These are phyloP conservation scores for Raillietiella orientalis DNA, from an alignment of 2,888 invertebrate species.

Conservation along the genomic window DNA sequence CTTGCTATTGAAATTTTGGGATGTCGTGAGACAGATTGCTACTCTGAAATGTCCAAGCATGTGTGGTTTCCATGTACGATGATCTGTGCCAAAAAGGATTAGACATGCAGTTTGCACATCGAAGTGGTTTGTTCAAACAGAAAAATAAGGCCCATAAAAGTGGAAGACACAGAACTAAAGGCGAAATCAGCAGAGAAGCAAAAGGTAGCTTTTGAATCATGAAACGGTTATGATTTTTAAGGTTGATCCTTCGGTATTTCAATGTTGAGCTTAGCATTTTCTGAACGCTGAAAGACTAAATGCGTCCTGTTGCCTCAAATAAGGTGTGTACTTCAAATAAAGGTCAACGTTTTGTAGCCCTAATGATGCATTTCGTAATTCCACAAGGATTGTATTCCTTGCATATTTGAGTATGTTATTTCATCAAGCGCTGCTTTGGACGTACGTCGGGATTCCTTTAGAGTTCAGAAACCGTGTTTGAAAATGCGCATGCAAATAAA, in stretches of 20 bases:
- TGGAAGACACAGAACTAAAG: conserved; percentile 67
- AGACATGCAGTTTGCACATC: conserved; percentile 20
- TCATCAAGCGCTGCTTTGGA: background rate
- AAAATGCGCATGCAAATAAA: too few species aligned
- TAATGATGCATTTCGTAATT: too few species aligned
- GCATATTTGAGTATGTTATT: background rate
- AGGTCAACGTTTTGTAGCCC: too few species aligned
- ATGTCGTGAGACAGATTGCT: too few species aligned
- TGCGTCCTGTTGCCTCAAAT: too few species aligned
- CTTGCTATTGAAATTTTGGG: too few species aligned
- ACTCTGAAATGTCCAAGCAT: too few species aligned
- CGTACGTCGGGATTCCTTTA: background rate
- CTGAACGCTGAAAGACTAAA: too few species aligned
- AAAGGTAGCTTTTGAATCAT: conserved; percentile 29
- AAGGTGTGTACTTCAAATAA: too few species aligned
- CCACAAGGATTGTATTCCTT: conserved; percentile 1
- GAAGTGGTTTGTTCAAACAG: conserved; percentile 63
- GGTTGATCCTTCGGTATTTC: too few species aligned
- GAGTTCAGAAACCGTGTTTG: too few species aligned
- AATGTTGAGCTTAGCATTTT: too few species aligned
- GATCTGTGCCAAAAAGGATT: conserved; percentile 10
- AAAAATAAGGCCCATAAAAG: conserved; percentile 76
- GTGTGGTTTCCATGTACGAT: conserved; percentile 3
- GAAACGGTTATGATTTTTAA: background rate
- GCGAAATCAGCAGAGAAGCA: conserved; percentile 33